Base-by-base conservation (phyloP, 2,888 invertebrate genomes). In the Gasteruption jaculator region DNA sequence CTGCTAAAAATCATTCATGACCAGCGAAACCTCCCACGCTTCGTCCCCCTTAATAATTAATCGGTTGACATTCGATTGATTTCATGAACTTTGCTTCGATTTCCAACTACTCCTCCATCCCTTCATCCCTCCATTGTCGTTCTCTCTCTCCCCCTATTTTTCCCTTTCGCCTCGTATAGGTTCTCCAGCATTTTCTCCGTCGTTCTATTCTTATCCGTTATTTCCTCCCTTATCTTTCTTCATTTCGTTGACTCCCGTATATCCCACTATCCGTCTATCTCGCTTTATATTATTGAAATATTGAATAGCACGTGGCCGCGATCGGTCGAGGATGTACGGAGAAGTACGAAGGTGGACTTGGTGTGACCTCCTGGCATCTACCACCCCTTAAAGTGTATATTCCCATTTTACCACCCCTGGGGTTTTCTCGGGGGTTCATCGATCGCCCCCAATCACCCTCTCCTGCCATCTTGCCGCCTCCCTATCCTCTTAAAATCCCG, bases 381-480 rank as follows among this genome's bases (percentile, higher is more conserved):
- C 18, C 34, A 26, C 40, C 30, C 32, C 19, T 25, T 24, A 25
- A 19, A 27, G 3, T 40, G 45, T 37, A 51, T 49, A 50, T 42
- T 26, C 25, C 12, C 48, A 49, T 46, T 48, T 48, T 48, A 44
- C 45, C 46, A 52, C 49, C 48, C 50, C 41, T 52, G 49, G 38
- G 45, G 41, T 60, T 61, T 60, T 58, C 63, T 61, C 60, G 60
- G 61, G 60, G 65, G 61, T 63, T 65, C 65, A 66, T 66, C 65
- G 66, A 66, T 66, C 65, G 66, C 56, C 64, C 66, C 65, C 63
- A 62, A 65, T 66, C 64, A 61, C 59, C 61, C 60, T 56, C 62
- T 60, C 54, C 57, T 58, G 50, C 59, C 57, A 59, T 58, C 60
- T 58, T 60, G 56, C 54, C 45, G 43, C 44, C 46, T 48, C 53